Evolutionary conservation across 2,797 vertebrate genomes (phyloP), one percentile per base, ranked within the genome.

Genomic region (Argya squamiceps): DNA sequence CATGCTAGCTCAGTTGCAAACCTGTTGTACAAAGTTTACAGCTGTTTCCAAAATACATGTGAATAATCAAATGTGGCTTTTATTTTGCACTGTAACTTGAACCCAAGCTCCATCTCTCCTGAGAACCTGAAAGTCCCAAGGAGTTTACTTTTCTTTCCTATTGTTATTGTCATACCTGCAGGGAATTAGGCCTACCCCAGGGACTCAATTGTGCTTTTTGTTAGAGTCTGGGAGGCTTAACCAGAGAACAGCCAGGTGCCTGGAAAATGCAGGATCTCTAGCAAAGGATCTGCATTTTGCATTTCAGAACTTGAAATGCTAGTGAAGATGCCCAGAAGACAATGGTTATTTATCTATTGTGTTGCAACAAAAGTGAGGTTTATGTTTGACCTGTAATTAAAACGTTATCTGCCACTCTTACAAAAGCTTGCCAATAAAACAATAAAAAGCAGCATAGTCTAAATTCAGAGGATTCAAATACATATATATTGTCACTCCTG

Each of bases 11-110:
- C 50, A 23, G n/a, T 3, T 50, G 8, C 20, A 83, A 88, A 46
- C 7, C n/a, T 13, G 14, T 0, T 11, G 11, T 26, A 34, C 12
- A 23, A 59, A 70, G 30, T 50, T 81, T 80, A 80, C 2, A 1
- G 16, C 20, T 27, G 7, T 50, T 85, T 53, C 60, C 37, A 68
- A 73, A 53, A 83, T 22, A 43, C 0, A 0, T 2, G 24, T 37
- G 44, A 75, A 71, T 56, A 87, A 73, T 7, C 64, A 80, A 65
- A 67, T 3, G 26, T 32, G 29, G 11, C 3, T 68, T 95, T 56
- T 29, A 56, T 64, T 80, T 30, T 64, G 49, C 71, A 32, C 22
- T 46, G 3, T 43, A 80, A 67, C 10, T 67, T 63, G 23, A 70
- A 23, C 23, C 11, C 12, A 75, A 62, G 36, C n/a, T 55, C 39